These are phyloP conservation scores for Cebus imitator DNA, from an alignment of 2,113 vertebrate genomes.

Conservation along the genomic window DNA sequence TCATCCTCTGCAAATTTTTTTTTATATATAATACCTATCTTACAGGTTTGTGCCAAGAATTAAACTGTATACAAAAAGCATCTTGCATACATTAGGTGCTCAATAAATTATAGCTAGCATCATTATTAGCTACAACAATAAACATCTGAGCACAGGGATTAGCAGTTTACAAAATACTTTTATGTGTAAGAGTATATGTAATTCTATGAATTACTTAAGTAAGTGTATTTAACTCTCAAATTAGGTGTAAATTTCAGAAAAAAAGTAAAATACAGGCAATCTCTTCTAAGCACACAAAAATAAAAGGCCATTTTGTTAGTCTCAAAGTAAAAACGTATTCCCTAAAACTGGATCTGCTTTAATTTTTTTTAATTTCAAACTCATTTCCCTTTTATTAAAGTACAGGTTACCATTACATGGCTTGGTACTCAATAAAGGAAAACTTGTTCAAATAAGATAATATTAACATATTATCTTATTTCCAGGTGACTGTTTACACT, in stretches of 20 bases:
- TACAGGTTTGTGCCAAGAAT: background rate
- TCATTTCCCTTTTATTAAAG: too few relatives aligned
- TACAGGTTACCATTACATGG: too few relatives aligned
- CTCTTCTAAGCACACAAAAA: constrained; percentile 31
- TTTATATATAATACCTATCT: background rate
- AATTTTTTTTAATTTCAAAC: background rate
- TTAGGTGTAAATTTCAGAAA: constrained; percentile 31
- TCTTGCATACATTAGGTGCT: background rate
- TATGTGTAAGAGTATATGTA: background rate
- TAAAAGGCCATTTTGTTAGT: background rate
- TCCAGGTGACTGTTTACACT: too few relatives aligned
- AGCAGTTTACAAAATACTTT: constrained; percentile 6
- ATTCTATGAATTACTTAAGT: constrained; percentile 40
- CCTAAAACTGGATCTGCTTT: constrained; percentile 23
- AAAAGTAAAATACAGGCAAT: constrained; percentile 31
- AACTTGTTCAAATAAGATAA: too few relatives aligned
- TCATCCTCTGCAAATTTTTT: background rate
- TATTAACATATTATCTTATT: too few relatives aligned
- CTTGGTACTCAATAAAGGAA: too few relatives aligned
- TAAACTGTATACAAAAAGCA: constrained; percentile 8
- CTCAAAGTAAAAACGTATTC: constrained; percentile 43
- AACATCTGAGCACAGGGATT: background rate
- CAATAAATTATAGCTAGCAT: background rate
- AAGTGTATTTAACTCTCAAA: constrained; percentile 28
- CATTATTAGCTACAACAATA: background rate